Evolutionary conservation across 1,140 invertebrate species (phyloP).

Genomic region (Eriosoma lanigerum): DNA sequence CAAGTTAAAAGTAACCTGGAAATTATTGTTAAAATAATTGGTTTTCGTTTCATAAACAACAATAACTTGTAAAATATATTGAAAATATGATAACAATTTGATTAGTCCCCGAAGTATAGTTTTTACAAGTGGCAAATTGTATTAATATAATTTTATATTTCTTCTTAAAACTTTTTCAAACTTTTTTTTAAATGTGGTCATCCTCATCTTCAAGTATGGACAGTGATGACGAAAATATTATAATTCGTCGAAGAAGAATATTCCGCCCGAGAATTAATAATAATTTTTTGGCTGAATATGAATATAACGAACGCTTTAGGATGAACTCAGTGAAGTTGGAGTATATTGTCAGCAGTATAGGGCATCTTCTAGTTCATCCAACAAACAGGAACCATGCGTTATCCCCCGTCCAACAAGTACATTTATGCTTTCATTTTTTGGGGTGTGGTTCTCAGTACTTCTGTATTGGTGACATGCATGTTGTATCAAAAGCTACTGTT

Average conservation of each 20-base stretch:
- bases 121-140: background rate
- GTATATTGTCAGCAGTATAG: slow-evolving; percentile 47
- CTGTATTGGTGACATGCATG: slow-evolving; percentile 54
- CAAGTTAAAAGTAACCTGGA: slow-evolving; percentile 21
- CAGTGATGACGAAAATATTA: too few relatives aligned
- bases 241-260: slow-evolving; percentile 8
- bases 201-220: too few relatives aligned
- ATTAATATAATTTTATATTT: background rate
- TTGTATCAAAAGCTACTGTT: slow-evolving; percentile 54
- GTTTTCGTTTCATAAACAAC: slow-evolving; percentile 27
- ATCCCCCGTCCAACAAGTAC: slow-evolving; percentile 52
- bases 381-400: slow-evolving; percentile 53
- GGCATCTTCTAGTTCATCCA: slow-evolving; percentile 42
- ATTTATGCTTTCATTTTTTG: slow-evolving; percentile 52
- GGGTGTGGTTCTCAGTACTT: slow-evolving; percentile 54
- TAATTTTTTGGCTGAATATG: slow-evolving; percentile 20
- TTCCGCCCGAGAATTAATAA: slow-evolving; percentile 19
- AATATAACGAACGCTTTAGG: slow-evolving; percentile 33
- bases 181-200: too few relatives aligned
- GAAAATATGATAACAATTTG: slow-evolving; percentile 31
- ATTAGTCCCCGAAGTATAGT: background rate
- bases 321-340: slow-evolving; percentile 33
- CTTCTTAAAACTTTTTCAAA: background rate
- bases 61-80: slow-evolving; percentile 33
- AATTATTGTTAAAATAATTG: slow-evolving; percentile 23